Percentiles rank a stretch among this genome's conserved stretches.
Conservation (phyloP, 2,113 vertebrate genomes). For the Mastomys coucha region DNA sequence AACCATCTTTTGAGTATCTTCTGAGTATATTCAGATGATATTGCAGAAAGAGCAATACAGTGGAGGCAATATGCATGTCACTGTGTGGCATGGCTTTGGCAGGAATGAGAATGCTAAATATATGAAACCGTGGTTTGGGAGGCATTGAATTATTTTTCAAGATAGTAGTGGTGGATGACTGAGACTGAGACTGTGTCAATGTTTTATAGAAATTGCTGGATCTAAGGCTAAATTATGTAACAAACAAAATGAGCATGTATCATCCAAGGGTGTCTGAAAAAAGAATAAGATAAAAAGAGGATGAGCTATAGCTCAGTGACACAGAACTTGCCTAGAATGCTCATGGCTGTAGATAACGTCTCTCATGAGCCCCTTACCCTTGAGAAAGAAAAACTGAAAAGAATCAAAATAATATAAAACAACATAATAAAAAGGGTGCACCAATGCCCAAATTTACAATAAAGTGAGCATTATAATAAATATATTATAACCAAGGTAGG, state of each 20-base stretch:
- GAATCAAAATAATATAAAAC: not conserved
- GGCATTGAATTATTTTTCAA: not conserved
- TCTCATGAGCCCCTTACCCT: not conserved
- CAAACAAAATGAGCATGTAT: not conserved
- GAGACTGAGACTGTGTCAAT: not conserved
- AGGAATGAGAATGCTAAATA: accelerated
- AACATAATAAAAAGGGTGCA: not conserved
- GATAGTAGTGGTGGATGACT: not conserved
- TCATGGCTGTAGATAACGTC: no score
- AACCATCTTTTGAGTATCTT: not conserved
- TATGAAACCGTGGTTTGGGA: accelerated
- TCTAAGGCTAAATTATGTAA: not conserved
- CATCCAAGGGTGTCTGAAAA: not conserved
- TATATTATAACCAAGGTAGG: not conserved
- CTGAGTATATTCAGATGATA: not conserved
- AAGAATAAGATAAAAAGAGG: not conserved
- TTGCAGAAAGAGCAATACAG: not conserved
- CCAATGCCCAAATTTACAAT: not conserved
- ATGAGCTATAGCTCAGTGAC: no score
- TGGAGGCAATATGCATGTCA: no score
- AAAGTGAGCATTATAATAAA: not conserved
- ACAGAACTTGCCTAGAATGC: not conserved
- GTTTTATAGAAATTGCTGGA: not conserved
- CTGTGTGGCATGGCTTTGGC: no score
- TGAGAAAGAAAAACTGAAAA: not conserved